Evolutionary conservation across 2,797 vertebrate genomes (phyloP).

Genomic region (Pseudopleuronectes americanus): DNA sequence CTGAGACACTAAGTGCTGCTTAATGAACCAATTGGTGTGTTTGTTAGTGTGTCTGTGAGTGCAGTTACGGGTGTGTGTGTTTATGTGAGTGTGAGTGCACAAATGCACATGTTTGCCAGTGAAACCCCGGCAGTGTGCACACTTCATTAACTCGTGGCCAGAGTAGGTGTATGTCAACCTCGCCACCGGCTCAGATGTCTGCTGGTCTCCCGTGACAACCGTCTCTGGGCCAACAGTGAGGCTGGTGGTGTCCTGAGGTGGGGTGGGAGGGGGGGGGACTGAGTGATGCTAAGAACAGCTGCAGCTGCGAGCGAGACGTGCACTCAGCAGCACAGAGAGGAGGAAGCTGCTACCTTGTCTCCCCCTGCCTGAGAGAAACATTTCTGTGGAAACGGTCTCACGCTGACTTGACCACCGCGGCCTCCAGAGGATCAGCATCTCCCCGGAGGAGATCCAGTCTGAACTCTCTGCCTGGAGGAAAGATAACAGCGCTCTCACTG

Average conservation of each 20-base stretch:
- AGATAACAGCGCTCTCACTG: conserved; percentile 23
- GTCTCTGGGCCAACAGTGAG: conserved; percentile 68
- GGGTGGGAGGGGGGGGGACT: conserved; percentile 38
- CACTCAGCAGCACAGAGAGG: conserved; percentile 32
- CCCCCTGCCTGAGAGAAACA: conserved; percentile 25
- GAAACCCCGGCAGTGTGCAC: conserved; percentile 53
- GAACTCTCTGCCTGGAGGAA: conserved; percentile 40
- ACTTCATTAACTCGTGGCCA: conserved; percentile 75
- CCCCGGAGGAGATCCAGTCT: conserved; percentile 26
- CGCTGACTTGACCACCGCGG: conserved; percentile 12
- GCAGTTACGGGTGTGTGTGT: conserved; percentile 44
- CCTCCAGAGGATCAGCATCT: conserved; percentile 26
- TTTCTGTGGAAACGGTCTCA: conserved; percentile 29
- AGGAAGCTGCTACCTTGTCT: conserved; percentile 30
- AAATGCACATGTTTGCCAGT: conserved; percentile 47
- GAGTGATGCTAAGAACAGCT: conserved; percentile 42
- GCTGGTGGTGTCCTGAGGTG: conserved; percentile 53
- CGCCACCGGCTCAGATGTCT: conserved; percentile 58
- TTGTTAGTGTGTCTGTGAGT: conserved; percentile 46
- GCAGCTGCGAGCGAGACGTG: conserved; percentile 59
- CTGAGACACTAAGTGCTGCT: conserved; percentile 61
- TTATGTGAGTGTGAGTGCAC: conserved; percentile 23
- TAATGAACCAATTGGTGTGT: conserved; percentile 55
- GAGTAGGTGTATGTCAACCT: conserved; percentile 68
- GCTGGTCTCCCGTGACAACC: conserved; percentile 77